Evolutionary conservation across 2,888 invertebrate genomes (phyloP).

Genomic region (Lydus trimaculatus): DNA sequence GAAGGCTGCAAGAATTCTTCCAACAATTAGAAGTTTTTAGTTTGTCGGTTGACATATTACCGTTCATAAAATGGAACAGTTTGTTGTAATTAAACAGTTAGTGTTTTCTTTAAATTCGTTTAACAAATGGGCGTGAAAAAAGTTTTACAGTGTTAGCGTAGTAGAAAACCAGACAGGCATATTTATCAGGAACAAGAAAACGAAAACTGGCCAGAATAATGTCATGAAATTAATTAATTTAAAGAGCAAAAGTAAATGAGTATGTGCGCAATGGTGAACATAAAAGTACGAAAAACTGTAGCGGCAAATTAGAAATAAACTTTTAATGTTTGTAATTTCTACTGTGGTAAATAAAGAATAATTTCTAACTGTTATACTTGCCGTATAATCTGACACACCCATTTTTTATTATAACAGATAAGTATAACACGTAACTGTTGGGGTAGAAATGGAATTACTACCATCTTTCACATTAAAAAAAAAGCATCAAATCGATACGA

Average conservation of each 20-base stretch:
- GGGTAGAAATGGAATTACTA: neutral
- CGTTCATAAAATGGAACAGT: constrained; percentile 33
- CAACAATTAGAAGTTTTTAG: constrained; percentile 26
- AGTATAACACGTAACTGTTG: neutral
- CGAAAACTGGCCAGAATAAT: constrained; percentile 44
- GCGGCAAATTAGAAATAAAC: constrained; percentile 53
- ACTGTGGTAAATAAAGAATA: constrained; percentile 49
- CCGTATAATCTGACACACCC: constrained; percentile 1
- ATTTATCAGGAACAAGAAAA: constrained; percentile 43
- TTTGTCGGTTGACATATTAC: constrained; percentile 24
- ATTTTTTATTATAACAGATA: constrained; percentile 8
- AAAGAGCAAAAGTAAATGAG: constrained; percentile 44
- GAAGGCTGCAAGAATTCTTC: constrained; percentile 6
- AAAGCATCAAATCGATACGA: neutral
- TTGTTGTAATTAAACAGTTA: constrained; percentile 41
- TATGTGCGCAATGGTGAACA: constrained; percentile 38
- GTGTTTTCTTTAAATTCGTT: constrained; percentile 40
- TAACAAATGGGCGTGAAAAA: constrained; percentile 42
- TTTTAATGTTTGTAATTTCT: constrained; percentile 51
- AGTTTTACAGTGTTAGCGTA: constrained; percentile 28
- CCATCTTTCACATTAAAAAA: neutral
- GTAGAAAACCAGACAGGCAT: constrained; percentile 36
- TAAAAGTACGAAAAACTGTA: constrained; percentile 46
- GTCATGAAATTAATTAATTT: constrained; percentile 52
- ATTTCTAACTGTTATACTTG: constrained; percentile 27